A percentile compares a stretch with the other conserved stretches of the same genome.
Conservation (phyloP, 2,888 invertebrate species). For the Drosophila glabriapex region DNA sequence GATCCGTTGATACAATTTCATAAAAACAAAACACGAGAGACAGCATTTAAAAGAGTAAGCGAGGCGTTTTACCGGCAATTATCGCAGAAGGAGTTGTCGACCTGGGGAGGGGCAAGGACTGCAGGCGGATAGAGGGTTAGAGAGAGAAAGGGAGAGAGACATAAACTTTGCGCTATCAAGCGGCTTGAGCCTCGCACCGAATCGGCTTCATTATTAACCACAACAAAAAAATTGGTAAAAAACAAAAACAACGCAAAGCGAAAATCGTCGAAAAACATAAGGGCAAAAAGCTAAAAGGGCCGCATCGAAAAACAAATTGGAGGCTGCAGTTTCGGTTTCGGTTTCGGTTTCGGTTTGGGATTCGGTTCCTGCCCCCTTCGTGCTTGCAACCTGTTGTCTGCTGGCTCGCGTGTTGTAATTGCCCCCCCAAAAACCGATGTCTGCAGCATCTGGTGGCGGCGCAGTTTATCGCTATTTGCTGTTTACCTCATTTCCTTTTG, state of each 20-base stretch:
- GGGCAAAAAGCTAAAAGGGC: constrained; percentile 26
- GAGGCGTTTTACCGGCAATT: constrained; percentile 82
- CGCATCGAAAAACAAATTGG: constrained; percentile 25
- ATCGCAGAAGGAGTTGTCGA: constrained; percentile 51
- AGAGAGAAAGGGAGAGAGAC: not conserved
- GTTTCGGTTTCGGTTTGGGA: constrained; percentile 18
- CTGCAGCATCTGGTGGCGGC: constrained; percentile 70
- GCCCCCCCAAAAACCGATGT: constrained; percentile 56
- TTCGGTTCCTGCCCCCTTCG: constrained; percentile 17
- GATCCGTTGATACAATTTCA: constrained; percentile 52
- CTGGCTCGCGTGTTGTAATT: constrained; percentile 79
- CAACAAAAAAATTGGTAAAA: constrained; percentile 44
- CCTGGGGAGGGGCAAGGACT: not conserved
- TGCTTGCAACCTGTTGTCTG: constrained; percentile 66
- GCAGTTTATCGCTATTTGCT: constrained; percentile 67
- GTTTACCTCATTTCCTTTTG: constrained; percentile 14
- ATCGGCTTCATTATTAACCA: constrained; percentile 71
- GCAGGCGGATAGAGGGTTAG: not conserved
- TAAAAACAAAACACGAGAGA: constrained; percentile 50
- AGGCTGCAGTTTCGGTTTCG: constrained; percentile 33
- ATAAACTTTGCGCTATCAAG: constrained; percentile 37
- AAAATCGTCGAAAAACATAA: constrained; percentile 46
- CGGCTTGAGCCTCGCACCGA: constrained; percentile 55
- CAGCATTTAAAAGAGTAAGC: constrained; percentile 79
- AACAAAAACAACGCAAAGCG: constrained; percentile 17